Percentiles rank a stretch among this genome's conserved stretches.
Evolutionary conservation across 2,797 vertebrate genomes (phyloP).

Genomic region (Periophthalmus magnuspinnatus): DNA sequence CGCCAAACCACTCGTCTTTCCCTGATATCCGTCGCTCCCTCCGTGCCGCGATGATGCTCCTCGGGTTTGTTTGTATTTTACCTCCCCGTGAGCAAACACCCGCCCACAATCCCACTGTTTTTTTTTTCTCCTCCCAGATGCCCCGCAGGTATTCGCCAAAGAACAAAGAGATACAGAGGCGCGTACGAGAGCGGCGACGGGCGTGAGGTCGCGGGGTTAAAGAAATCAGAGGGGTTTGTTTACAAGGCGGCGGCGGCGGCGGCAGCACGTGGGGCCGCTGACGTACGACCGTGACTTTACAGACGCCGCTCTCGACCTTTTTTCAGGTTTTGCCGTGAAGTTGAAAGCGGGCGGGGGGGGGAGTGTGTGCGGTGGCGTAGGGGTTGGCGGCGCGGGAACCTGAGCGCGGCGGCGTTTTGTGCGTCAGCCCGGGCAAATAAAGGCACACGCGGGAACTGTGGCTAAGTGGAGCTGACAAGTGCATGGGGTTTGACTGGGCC

Average conservation of each 20-base stretch:
- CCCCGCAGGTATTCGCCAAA: conserved; percentile 70
- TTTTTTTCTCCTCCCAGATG: conserved; percentile 63
- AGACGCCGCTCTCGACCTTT: background rate
- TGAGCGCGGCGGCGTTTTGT: conserved; percentile 41
- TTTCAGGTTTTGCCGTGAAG: conserved; percentile 20
- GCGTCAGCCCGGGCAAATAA: conserved; percentile 39
- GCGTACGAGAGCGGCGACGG: conserved; percentile 35
- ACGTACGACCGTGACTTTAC: conserved; percentile 28
- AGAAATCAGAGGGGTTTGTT: conserved; percentile 48
- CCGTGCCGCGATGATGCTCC: conserved; percentile 66
- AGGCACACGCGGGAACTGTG: conserved; percentile 34
- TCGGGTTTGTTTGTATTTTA: conserved; percentile 60
- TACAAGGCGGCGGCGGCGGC: conserved; percentile 29
- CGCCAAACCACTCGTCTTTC: conserved; percentile 47
- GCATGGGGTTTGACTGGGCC: conserved; percentile 67
- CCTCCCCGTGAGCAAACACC: conserved; percentile 73
- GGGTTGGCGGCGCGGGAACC: conserved; percentile 16
- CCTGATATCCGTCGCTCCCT: conserved; percentile 36
- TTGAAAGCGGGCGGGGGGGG: conserved; percentile 10
- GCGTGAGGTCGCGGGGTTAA: conserved; percentile 25
- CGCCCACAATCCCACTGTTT: conserved; percentile 65
- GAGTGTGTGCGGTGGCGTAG: conserved; percentile 18
- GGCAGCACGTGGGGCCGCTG: conserved; percentile 27
- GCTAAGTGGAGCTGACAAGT: conserved; percentile 74
- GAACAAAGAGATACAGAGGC: conserved; percentile 72